phyloP scores from a whole-genome alignment of 2,797 vertebrate species.

The Cheirogaleus major region DNA sequence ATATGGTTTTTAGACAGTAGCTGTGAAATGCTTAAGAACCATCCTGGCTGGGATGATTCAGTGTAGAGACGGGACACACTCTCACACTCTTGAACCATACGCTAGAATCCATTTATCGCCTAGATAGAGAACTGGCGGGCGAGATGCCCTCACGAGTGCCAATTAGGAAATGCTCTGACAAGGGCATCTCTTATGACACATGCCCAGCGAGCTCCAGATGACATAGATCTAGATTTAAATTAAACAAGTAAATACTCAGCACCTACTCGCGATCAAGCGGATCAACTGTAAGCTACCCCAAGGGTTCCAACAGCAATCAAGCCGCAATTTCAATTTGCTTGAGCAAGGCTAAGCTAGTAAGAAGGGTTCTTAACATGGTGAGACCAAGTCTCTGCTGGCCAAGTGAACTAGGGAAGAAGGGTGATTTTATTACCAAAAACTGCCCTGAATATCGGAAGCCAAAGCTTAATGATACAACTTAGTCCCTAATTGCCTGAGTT shows the following conservation, averaged over 20 bases:
- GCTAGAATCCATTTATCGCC: background rate
- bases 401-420: background rate
- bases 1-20: background rate
- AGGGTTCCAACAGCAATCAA: background rate
- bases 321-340: background rate
- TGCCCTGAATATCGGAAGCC: background rate
- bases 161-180: background rate
- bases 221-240: background rate
- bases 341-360: background rate
- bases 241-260: background rate
- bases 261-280: background rate
- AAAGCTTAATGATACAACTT: background rate
- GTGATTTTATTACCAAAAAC: slow-evolving; percentile 13
- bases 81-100: background rate
- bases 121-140: background rate
- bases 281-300: background rate
- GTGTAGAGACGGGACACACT: background rate
- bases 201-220: background rate
- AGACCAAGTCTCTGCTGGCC: background rate
- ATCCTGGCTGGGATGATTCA: background rate
- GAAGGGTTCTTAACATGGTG: background rate
- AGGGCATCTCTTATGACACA: background rate
- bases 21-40: background rate
- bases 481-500: background rate
- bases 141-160: background rate